Evolutionary conservation across 2,888 invertebrate genomes (phyloP), one percentile per base, ranked within the genome.

Genomic region (Amaurobius ferox): DNA sequence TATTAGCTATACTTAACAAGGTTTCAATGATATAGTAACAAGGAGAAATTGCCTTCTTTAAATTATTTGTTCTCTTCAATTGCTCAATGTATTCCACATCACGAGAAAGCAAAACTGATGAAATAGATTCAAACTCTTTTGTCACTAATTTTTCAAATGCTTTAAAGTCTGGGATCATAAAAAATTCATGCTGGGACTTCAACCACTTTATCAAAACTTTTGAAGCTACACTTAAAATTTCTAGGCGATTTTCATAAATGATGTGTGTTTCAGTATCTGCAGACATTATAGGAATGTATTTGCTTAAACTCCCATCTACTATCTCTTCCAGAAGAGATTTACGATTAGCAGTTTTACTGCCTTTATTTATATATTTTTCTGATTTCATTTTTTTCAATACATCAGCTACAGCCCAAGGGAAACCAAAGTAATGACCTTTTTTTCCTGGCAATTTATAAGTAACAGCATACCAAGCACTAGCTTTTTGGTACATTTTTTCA

Each of bases 381-480:
- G n/a, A 9, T 30, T 70, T 71, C 5, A 61, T 23, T 40, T 62
- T 28, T 26, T 64, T 55, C 30, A 88, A 68, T 11, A 80, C 73
- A 35, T 87, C 78, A 9, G 71, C 16, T 5, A 85, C 87, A 64
- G 79, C 72, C 88, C 87, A 87, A 1, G 88, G 88, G 16, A 88
- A 23, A 3, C 87, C 88, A 79, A 71, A 88, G 48, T 29, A 79
- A 16, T 29, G n/a, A 23, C 23, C 16, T 16, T n/a, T 78, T 48
- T n/a, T 78, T 73, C 26, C 30, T 6, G 23, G 23, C 0, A 28
- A 11, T 30, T 73, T 73, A 35, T 86, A 86, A 13, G 72, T 40
- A 1, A 88, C 66, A 67, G 70, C 68, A 61, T 88, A 88, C 88
- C 88, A 88, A 0, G 88, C 79, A 79, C 88, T 88, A n/a, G 87